A percentile compares a stretch with the other conserved stretches of the same genome.
Conservation (phyloP, 2,113 vertebrate species). For the Marcusenius ussheri region DNA sequence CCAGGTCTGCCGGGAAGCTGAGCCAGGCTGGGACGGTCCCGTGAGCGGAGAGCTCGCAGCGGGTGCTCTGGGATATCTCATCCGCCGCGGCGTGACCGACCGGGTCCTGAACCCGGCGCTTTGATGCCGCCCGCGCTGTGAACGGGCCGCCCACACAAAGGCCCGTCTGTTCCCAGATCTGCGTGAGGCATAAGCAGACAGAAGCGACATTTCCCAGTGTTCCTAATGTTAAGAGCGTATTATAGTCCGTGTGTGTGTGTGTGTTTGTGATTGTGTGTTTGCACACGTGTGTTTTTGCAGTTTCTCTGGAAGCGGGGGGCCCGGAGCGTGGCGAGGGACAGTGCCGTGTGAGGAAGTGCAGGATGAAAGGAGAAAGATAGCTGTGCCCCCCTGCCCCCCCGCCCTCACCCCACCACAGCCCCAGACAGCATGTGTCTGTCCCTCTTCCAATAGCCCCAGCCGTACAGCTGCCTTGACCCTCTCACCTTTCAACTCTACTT, state of each 20-base stretch:
- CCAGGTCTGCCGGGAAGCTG: slow-evolving; percentile 43
- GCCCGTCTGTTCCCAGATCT: not conserved
- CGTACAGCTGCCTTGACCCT: slow-evolving; percentile 76
- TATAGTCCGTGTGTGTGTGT: not conserved
- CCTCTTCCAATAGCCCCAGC: slow-evolving; percentile 59
- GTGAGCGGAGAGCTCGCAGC: not conserved
- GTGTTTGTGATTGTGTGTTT: slow-evolving; percentile 22
- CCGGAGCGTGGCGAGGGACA: not conserved
- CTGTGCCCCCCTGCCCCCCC: slow-evolving; percentile 12
- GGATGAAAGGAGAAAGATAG: slow-evolving; percentile 27
- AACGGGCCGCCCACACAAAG: not conserved
- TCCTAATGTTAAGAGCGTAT: not conserved
- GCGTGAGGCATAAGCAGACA: not conserved
- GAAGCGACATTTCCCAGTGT: not conserved
- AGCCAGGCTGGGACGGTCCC: not conserved
- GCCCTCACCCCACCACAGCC: slow-evolving; percentile 17
- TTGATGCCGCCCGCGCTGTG: slow-evolving; percentile 7
- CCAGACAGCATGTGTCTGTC: slow-evolving; percentile 56
- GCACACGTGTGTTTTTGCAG: slow-evolving; percentile 32
- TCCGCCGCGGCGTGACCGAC: not conserved
- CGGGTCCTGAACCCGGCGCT: not conserved
- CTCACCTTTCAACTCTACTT: slow-evolving; percentile 77
- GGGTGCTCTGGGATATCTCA: slow-evolving; percentile 1
- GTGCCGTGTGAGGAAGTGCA: not conserved
- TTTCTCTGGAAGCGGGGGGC: not conserved